A percentile compares a stretch with the other conserved stretches of the same genome.
Conservation (phyloP, 2,888 invertebrate species). For the Erebia ligea region DNA sequence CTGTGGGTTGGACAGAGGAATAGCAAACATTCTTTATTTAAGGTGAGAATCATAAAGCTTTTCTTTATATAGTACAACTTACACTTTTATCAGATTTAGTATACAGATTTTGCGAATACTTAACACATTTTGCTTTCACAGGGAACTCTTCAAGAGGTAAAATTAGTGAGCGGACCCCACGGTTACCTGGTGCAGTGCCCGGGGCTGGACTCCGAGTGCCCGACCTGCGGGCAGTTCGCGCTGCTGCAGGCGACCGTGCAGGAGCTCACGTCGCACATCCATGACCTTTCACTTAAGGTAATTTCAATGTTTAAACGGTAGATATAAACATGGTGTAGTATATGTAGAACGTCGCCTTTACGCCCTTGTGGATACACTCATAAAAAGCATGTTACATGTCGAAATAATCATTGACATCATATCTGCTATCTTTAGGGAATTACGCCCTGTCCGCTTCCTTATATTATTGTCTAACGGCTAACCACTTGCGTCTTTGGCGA, state of each 20-base stretch:
- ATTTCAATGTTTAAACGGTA: slow-evolving; percentile 84
- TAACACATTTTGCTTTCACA: slow-evolving; percentile 61
- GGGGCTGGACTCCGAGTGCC: slow-evolving; percentile 92
- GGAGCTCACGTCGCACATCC: slow-evolving; percentile 90
- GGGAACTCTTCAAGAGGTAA: slow-evolving; percentile 95
- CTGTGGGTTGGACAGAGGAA: slow-evolving; percentile 95
- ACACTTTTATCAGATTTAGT: neutral
- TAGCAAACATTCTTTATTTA: slow-evolving; percentile 92
- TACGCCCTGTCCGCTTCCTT: too few relatives aligned
- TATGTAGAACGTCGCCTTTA: too few relatives aligned
- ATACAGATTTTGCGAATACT: neutral
- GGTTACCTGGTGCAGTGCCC: slow-evolving; percentile 95
- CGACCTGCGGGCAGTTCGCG: slow-evolving; percentile 95
- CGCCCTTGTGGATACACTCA: too few relatives aligned
- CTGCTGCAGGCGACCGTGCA: slow-evolving; percentile 92
- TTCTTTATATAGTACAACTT: neutral
- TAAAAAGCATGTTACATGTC: too few relatives aligned
- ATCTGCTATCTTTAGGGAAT: too few relatives aligned
- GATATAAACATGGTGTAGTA: too few relatives aligned
- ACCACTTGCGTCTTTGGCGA: too few relatives aligned
- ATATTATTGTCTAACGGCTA: too few relatives aligned
- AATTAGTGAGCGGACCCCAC: slow-evolving; percentile 92
- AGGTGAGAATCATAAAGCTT: slow-evolving; percentile 82
- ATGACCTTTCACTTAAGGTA: slow-evolving; percentile 93
- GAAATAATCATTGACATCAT: too few relatives aligned